Conservation (phyloP, 2,797 vertebrate species). For the Protosalanx chinensis region DNA sequence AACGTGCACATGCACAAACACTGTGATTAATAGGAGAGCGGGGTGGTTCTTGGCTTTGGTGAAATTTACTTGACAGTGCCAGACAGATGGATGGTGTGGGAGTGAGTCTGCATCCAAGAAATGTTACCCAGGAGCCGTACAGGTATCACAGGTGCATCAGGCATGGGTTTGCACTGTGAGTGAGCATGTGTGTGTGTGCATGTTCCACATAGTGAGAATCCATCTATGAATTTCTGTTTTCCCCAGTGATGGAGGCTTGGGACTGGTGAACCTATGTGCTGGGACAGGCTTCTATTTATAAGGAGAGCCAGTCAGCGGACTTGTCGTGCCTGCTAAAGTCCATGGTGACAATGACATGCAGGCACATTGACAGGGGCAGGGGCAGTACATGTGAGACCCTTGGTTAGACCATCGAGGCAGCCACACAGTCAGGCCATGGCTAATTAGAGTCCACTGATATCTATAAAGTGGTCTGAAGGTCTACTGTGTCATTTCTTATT, state of each 20-base stretch:
- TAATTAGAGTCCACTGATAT: neutral
- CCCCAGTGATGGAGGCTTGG: neutral
- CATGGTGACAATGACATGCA: constrained; percentile 57
- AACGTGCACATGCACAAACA: constrained; percentile 1
- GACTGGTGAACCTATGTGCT: neutral
- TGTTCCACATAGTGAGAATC: constrained; percentile 6
- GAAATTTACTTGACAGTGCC: constrained; percentile 30
- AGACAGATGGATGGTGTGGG: constrained; percentile 50
- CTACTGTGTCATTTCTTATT: too few relatives aligned
- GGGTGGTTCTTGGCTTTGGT: constrained; percentile 28
- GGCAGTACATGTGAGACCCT: constrained; percentile 23
- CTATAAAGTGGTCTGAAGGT: neutral
- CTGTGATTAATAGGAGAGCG: constrained; percentile 36
- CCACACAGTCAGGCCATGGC: neutral
- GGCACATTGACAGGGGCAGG: constrained; percentile 52
- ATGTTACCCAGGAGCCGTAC: constrained; percentile 38
- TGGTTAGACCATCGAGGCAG: constrained; percentile 22
- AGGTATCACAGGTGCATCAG: constrained; percentile 46
- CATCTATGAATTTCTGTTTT: neutral
- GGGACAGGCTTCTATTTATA: neutral
- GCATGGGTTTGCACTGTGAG: neutral
- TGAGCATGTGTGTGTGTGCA: constrained; percentile 12
- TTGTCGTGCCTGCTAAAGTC: constrained; percentile 39
- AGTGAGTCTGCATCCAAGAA: constrained; percentile 30
- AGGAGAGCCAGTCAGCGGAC: neutral